phyloP scores from a whole-genome alignment of 2,797 vertebrate species.

The Urocyon cinereoargenteus region DNA sequence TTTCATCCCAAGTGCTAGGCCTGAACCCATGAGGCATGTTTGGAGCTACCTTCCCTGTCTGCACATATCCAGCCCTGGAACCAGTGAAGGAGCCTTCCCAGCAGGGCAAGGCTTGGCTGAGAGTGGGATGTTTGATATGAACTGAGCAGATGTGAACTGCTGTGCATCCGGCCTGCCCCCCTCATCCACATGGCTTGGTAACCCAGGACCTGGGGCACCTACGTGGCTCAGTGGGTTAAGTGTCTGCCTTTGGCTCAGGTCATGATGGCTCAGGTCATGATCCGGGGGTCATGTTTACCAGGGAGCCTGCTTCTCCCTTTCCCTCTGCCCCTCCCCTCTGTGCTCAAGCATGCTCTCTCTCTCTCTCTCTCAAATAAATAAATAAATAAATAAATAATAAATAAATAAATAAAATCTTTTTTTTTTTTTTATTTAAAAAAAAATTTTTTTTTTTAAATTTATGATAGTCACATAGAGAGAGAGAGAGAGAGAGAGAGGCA shows the following conservation, averaged over 20 bases:
- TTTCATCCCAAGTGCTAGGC: background rate
- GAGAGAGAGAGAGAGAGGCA: too few species aligned
- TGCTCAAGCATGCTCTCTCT: too few species aligned
- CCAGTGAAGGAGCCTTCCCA: background rate
- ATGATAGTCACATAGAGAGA: too few species aligned
- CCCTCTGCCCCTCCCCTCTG: background rate
- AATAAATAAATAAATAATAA: background rate
- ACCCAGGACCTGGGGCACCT: background rate
- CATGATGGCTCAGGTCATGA: background rate
- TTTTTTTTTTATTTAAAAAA: too few species aligned
- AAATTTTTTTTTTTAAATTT: too few species aligned
- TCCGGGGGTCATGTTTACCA: background rate
- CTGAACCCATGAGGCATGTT: background rate
- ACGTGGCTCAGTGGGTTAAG: background rate
- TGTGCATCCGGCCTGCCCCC: fast-evolving
- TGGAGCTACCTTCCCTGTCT: background rate
- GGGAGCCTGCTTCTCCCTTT: background rate
- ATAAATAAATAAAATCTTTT: background rate
- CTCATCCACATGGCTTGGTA: background rate
- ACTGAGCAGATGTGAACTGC: background rate
- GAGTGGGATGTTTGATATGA: background rate
- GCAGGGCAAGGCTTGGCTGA: background rate
- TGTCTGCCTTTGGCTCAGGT: background rate
- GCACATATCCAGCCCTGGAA: background rate
- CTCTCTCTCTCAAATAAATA: background rate